Conservation (phyloP, 2,888 invertebrate genomes). For the Nemotelus pantherinus region DNA sequence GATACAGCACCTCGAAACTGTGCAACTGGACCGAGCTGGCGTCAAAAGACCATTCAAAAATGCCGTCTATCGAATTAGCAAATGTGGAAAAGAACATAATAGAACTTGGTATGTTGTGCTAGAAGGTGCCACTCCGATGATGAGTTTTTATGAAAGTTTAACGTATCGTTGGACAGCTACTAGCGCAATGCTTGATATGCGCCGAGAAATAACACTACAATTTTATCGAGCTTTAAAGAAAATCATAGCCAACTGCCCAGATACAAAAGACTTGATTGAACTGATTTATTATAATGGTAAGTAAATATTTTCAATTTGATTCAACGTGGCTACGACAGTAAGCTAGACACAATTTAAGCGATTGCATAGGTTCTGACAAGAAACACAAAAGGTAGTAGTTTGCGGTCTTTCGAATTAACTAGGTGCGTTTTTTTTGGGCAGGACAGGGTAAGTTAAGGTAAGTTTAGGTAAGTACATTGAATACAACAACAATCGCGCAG, state of each 20-base stretch:
- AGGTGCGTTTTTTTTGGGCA: no score
- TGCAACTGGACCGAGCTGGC: slow-evolving; percentile 58
- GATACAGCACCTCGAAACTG: slow-evolving; percentile 55
- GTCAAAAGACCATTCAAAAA: slow-evolving; percentile 58
- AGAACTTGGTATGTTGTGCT: slow-evolving; percentile 57
- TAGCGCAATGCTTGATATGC: slow-evolving; percentile 58
- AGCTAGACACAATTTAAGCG: background rate
- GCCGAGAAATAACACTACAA: slow-evolving; percentile 59
- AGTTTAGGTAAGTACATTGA: no score
- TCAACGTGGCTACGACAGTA: background rate
- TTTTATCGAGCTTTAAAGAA: slow-evolving; percentile 57
- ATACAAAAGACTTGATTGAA: slow-evolving; percentile 56
- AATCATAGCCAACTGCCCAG: slow-evolving; percentile 56
- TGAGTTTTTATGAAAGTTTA: slow-evolving; percentile 59
- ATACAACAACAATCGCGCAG: no score
- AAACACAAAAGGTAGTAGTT: no score
- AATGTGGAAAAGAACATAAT: slow-evolving; percentile 40
- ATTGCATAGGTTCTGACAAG: background rate
- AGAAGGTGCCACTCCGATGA: slow-evolving; percentile 62
- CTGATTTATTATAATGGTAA: slow-evolving; percentile 58
- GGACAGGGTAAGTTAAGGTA: no score
- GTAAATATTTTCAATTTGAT: background rate
- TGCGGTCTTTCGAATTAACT: no score
- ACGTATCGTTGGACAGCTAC: slow-evolving; percentile 55
- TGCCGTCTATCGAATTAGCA: slow-evolving; percentile 58